Percentiles rank a stretch among this genome's conserved stretches.
Evolutionary conservation across 2,113 vertebrate genomes (phyloP).

Genomic region (Tyto alba): DNA sequence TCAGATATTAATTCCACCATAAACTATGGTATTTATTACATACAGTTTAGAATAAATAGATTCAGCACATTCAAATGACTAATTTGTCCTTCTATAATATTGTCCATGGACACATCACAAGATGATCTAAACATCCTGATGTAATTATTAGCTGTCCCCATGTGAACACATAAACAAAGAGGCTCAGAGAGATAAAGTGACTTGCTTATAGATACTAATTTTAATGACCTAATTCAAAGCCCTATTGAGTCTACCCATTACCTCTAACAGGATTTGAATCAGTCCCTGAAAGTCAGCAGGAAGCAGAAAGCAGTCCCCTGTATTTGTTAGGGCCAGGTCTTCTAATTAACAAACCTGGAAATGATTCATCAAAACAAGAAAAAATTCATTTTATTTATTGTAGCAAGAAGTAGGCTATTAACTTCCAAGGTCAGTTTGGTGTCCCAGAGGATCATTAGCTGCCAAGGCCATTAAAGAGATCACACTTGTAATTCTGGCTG

Average conservation of each 20-base stretch:
- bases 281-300: neutral
- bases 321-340: neutral
- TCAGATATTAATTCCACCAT: neutral
- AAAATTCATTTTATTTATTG: neutral
- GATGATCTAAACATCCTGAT: neutral
- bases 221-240: neutral
- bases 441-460: neutral
- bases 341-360: constrained; percentile 10
- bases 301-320: neutral
- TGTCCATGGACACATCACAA: neutral
- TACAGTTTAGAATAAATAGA: neutral
- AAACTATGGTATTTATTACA: neutral
- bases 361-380: neutral
- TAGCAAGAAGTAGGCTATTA: neutral
- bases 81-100: neutral
- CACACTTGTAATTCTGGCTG: neutral
- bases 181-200: neutral
- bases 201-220: neutral
- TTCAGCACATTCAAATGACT: neutral
- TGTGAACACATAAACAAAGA: neutral
- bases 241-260: neutral
- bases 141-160: neutral
- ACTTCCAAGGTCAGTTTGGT: neutral
- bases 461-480: neutral
- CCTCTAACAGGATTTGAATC: neutral